A percentile compares a stretch with the other conserved stretches of the same genome.
Conservation (phyloP, 37 sponge, comb jelly and placozoan genomes). For the Hormiphora californensis region DNA sequence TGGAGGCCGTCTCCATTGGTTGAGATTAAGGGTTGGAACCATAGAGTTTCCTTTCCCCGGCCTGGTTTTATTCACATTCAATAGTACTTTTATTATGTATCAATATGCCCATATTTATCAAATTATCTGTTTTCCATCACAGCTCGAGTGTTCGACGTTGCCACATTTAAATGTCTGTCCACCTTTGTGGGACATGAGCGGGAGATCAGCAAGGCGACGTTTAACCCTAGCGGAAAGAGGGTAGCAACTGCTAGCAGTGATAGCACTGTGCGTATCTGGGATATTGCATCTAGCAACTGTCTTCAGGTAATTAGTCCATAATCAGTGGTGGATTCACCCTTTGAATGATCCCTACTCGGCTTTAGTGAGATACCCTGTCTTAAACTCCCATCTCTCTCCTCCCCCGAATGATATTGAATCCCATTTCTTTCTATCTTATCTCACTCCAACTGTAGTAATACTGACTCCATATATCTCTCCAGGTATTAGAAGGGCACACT, state of each 20-base stretch:
- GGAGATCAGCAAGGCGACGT: conserved; percentile 83
- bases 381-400: neutral
- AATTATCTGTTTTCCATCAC: too few relatives aligned
- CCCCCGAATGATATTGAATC: neutral
- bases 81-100: too few relatives aligned
- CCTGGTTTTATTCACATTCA: too few relatives aligned
- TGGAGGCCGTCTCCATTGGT: too few relatives aligned
- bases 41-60: too few relatives aligned
- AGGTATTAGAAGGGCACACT: conserved; percentile 85
- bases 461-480: neutral
- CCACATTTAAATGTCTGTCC: conserved; percentile 61
- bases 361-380: neutral
- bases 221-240: conserved; percentile 86
- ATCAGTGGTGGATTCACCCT: neutral
- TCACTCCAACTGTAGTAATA: neutral
- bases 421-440: neutral
- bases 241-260: conserved; percentile 86
- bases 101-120: too few relatives aligned
- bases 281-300: conserved; percentile 65
- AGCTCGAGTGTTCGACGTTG: conserved; percentile 66
- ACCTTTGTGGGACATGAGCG: conserved; percentile 84
- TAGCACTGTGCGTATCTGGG: conserved; percentile 90
- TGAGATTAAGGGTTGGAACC: too few relatives aligned
- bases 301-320: conserved; percentile 63
- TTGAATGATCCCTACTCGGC: neutral